phyloP scores from a whole-genome alignment of 1,140 invertebrate genomes.

The Tetramorium parvispinum region DNA sequence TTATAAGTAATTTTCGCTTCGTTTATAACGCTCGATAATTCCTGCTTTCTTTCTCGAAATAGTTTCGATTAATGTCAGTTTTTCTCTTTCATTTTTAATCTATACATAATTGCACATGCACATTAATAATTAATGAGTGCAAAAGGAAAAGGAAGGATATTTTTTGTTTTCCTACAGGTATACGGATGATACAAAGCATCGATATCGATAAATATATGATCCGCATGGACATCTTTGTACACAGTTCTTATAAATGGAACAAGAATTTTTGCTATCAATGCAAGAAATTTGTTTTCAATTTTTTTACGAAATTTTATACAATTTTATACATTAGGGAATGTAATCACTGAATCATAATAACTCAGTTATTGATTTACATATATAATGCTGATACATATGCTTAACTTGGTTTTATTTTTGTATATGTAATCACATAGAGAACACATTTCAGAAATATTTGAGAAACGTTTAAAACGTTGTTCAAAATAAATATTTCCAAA shows the following conservation, averaged over 20 bases:
- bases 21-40: background rate
- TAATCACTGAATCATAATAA: background rate
- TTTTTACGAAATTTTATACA: background rate
- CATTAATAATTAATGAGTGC: background rate
- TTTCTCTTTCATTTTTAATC: background rate
- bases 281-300: background rate
- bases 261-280: background rate
- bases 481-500: background rate
- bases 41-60: background rate
- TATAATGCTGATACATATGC: background rate
- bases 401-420: background rate
- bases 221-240: background rate
- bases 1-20: background rate
- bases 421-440: no score
- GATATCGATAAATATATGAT: background rate
- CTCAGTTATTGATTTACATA: background rate
- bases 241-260: background rate
- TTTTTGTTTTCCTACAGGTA: constrained; percentile 1
- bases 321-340: background rate
- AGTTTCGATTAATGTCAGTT: background rate
- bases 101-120: background rate
- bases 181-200: background rate
- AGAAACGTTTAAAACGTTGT: background rate
- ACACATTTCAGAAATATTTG: background rate
- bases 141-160: constrained; percentile 18